Conservation (phyloP, 2,113 vertebrate species). For the Corvus cornix region DNA sequence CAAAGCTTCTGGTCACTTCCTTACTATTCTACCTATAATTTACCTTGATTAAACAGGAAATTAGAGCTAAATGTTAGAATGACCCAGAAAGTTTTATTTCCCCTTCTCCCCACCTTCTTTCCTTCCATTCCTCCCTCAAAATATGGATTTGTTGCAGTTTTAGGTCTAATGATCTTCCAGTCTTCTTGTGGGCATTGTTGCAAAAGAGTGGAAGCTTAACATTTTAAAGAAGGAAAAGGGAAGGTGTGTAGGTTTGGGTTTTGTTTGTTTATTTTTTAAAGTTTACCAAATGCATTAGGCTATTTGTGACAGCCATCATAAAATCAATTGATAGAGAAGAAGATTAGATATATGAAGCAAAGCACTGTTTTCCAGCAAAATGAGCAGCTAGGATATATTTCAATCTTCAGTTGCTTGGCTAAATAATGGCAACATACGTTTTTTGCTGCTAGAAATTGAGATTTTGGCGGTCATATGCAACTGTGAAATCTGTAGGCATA, state of each 20-base stretch:
- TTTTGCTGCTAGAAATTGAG: slow-evolving; percentile 43
- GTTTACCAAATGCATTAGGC: not conserved
- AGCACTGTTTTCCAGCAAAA: slow-evolving; percentile 29
- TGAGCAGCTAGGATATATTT: slow-evolving; percentile 38
- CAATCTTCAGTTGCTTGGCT: slow-evolving; percentile 42
- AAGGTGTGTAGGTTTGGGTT: not conserved
- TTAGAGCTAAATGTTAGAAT: not conserved
- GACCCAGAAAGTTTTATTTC: not conserved
- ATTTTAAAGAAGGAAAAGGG: not conserved
- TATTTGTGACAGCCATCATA: not conserved
- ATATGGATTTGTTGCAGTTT: not conserved
- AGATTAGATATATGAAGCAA: not conserved
- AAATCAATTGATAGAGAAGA: not conserved
- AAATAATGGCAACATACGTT: slow-evolving; percentile 31
- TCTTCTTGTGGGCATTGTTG: not conserved
- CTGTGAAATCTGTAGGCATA: slow-evolving; percentile 60
- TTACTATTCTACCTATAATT: not conserved
- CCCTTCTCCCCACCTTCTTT: not conserved
- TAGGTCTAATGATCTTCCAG: not conserved
- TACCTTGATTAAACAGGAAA: not conserved
- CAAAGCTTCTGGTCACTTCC: not conserved
- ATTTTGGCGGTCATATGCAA: slow-evolving; percentile 43
- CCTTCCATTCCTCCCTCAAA: not conserved
- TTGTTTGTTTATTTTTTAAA: not conserved
- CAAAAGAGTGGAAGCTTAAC: not conserved